Percentiles rank a stretch among this genome's conserved stretches.
phyloP scores from a whole-genome alignment of 2,113 vertebrate species.

The Pseudorectes ferrugineus region DNA sequence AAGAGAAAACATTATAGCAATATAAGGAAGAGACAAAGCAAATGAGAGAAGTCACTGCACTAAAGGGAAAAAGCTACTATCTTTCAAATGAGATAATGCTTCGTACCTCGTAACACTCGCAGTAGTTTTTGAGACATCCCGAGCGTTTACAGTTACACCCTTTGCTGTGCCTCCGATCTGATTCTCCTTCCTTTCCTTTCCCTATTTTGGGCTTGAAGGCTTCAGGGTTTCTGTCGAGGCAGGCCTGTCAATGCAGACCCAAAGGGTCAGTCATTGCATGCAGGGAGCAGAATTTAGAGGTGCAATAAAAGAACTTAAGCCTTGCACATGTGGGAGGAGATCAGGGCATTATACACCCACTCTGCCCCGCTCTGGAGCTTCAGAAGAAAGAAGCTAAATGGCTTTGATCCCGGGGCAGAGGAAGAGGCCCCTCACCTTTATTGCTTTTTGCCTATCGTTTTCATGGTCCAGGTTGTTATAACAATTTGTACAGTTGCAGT shows the following conservation, averaged over 20 bases:
- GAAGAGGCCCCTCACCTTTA: slow-evolving; percentile 83
- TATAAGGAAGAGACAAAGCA: neutral
- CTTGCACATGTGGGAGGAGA: neutral
- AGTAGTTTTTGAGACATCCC: slow-evolving; percentile 97
- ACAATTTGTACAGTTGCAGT: slow-evolving; percentile 98
- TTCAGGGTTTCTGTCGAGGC: slow-evolving; percentile 96
- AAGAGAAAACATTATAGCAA: neutral
- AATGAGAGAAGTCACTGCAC: neutral
- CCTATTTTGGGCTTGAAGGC: slow-evolving; percentile 99
- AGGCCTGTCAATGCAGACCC: slow-evolving; percentile 80
- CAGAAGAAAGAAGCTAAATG: neutral
- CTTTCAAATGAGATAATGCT: neutral
- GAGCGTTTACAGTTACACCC: slow-evolving; percentile 98
- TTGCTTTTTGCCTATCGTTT: slow-evolving; percentile 94
- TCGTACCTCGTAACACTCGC: slow-evolving; percentile 94
- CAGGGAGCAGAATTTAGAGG: neutral
- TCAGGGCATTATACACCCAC: neutral
- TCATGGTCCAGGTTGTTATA: slow-evolving; percentile 98
- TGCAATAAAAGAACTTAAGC: neutral
- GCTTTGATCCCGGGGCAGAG: neutral
- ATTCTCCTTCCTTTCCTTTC: slow-evolving; percentile 96
- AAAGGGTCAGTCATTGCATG: neutral
- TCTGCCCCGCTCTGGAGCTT: neutral
- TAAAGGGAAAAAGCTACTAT: neutral
- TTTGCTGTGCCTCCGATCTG: slow-evolving; percentile 95